Conservation (phyloP, 2,888 invertebrate genomes). For the Syrphus vitripennis region DNA sequence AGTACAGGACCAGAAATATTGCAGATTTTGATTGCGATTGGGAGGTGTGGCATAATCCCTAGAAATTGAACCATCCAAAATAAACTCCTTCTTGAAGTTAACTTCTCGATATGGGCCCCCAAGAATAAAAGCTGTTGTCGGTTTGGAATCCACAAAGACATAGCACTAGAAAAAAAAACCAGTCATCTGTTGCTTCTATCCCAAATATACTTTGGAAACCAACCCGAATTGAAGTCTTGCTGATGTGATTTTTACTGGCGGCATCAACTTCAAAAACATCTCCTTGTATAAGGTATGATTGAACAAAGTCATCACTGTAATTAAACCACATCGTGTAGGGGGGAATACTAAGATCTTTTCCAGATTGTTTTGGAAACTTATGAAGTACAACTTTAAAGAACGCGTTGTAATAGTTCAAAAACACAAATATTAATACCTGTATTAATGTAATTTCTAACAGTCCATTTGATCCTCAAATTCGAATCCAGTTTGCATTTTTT, state of each 20-base stretch:
- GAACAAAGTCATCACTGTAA: slow-evolving; percentile 67
- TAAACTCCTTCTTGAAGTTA: slow-evolving; percentile 19
- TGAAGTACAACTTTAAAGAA: slow-evolving; percentile 63
- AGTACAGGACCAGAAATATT: slow-evolving; percentile 72
- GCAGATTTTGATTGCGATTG: slow-evolving; percentile 50
- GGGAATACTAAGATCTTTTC: slow-evolving; percentile 55
- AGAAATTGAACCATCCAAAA: slow-evolving; percentile 71
- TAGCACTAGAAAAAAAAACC: slow-evolving; percentile 67
- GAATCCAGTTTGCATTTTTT: slow-evolving; percentile 64
- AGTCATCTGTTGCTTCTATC: not conserved
- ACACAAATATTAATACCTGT: slow-evolving; percentile 19
- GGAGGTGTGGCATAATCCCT: slow-evolving; percentile 72
- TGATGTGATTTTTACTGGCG: not conserved
- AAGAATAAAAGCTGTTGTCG: slow-evolving; percentile 59
- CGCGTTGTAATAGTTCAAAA: not conserved
- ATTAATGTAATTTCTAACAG: slow-evolving; percentile 67
- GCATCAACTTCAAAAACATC: slow-evolving; percentile 20
- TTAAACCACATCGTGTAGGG: slow-evolving; percentile 73
- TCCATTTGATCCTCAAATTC: slow-evolving; percentile 62
- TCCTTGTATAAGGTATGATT: slow-evolving; percentile 65
- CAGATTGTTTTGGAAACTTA: slow-evolving; percentile 53
- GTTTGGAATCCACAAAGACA: slow-evolving; percentile 71
- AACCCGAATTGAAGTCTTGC: slow-evolving; percentile 35
- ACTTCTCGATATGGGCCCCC: slow-evolving; percentile 71
- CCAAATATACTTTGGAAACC: not conserved